Percentiles rank a stretch among this genome's conserved stretches.
These are phyloP conservation scores for Cheilinus undulatus DNA, from an alignment of 2,113 vertebrate species.

Conservation along the genomic window DNA sequence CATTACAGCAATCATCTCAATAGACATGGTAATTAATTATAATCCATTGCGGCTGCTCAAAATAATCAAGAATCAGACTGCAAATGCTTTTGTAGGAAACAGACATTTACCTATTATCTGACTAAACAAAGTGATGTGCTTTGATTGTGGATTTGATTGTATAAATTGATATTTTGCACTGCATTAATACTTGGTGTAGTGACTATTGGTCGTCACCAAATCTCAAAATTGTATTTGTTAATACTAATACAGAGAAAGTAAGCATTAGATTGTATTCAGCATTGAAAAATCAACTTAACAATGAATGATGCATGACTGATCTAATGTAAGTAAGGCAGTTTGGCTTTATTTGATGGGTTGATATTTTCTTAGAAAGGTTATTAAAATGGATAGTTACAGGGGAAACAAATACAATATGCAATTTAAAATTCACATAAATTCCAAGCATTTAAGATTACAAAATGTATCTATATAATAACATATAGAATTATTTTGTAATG, in stretches of 20 bases:
- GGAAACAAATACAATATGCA: background rate
- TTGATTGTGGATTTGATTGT: slow-evolving; percentile 27
- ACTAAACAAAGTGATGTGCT: background rate
- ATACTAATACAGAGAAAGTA: slow-evolving; percentile 15
- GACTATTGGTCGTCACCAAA: background rate
- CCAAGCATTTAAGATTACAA: background rate
- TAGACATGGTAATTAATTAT: slow-evolving; percentile 26
- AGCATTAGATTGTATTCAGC: slow-evolving; percentile 5
- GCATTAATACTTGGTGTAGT: slow-evolving; percentile 2
- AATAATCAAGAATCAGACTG: slow-evolving; percentile 4
- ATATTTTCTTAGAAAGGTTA: background rate
- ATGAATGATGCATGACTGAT: background rate
- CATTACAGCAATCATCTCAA: slow-evolving; percentile 38
- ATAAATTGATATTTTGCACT: background rate
- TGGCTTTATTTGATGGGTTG: background rate
- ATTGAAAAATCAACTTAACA: slow-evolving; percentile 2
- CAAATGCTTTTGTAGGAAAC: slow-evolving; percentile 34
- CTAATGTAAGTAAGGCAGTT: background rate
- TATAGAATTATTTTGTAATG: too few relatives aligned
- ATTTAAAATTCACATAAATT: background rate
- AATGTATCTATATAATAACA: background rate
- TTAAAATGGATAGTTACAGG: background rate
- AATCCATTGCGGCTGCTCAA: slow-evolving; percentile 45
- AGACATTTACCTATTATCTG: slow-evolving; percentile 1
- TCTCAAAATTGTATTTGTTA: slow-evolving; percentile 23